These are phyloP conservation scores for Drosophila merina DNA, from an alignment of 2,888 invertebrate species.

Conservation along the genomic window DNA sequence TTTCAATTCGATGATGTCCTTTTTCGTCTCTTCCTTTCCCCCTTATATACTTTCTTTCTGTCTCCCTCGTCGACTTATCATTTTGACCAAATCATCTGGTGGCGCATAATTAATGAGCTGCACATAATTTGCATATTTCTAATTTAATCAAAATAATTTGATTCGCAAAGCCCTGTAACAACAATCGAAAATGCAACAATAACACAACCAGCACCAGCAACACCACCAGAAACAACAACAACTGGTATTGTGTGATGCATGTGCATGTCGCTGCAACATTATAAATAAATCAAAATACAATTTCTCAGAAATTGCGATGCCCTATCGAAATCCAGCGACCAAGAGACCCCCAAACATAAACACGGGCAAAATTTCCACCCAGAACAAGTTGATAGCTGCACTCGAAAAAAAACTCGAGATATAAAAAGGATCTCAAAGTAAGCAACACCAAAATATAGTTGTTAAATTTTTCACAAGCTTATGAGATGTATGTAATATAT, in stretches of 20 bases:
- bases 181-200: constrained; percentile 25
- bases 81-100: constrained; percentile 48
- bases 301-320: constrained; percentile 82
- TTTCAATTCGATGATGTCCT: constrained; percentile 24
- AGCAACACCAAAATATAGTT: no score
- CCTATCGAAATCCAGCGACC: constrained; percentile 77
- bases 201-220: constrained; percentile 2
- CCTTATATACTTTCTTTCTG: not conserved
- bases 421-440: not conserved
- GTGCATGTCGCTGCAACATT: constrained; percentile 82
- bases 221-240: constrained; percentile 25
- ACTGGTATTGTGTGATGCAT: constrained; percentile 52
- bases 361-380: constrained; percentile 74
- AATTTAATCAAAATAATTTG: constrained; percentile 80
- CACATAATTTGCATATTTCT: constrained; percentile 79
- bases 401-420: constrained; percentile 20
- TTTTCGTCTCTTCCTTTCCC: not conserved
- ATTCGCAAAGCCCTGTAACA: constrained; percentile 45
- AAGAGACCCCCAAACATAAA: constrained; percentile 43
- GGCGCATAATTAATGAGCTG: constrained; percentile 70
- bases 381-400: constrained; percentile 68
- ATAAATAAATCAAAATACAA: constrained; percentile 82
- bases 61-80: constrained; percentile 34
- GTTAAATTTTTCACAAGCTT: no score
- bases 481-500: no score